A percentile compares a stretch with the other conserved stretches of the same genome.
Conservation (phyloP, 1,140 invertebrate species). For the Brachionus plicatilis region DNA sequence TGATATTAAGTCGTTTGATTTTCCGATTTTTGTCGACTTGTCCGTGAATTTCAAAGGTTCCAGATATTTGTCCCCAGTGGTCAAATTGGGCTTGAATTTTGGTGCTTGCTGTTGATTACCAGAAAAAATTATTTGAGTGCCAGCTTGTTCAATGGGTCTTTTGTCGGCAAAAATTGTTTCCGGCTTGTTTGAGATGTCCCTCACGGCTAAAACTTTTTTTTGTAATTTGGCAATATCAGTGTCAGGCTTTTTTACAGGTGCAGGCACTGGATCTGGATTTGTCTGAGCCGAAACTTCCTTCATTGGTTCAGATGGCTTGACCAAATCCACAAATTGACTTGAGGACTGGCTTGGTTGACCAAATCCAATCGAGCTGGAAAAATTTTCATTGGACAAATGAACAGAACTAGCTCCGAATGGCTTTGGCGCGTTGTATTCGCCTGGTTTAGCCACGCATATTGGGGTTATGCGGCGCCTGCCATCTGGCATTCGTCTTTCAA, state of each 20-base stretch:
- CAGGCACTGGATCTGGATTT: background rate
- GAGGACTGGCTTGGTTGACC: conserved; percentile 59
- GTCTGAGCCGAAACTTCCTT: background rate
- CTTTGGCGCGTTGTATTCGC: conserved; percentile 36
- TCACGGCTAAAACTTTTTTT: background rate
- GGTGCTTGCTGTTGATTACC: conserved; percentile 61
- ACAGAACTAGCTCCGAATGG: conserved; percentile 45
- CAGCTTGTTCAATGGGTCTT: background rate
- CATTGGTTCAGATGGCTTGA: background rate
- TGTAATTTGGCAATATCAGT: background rate
- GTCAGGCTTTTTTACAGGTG: background rate
- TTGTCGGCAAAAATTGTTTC: background rate
- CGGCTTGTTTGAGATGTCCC: background rate
- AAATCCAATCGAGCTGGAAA: background rate
- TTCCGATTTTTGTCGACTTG: background rate
- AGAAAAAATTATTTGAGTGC: conserved; percentile 43
- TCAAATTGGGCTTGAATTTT: conserved; percentile 42
- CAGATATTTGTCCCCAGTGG: background rate
- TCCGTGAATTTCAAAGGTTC: background rate
- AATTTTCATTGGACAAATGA: background rate
- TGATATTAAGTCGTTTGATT: background rate
- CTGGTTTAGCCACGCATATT: conserved; percentile 67
- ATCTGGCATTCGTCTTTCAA: conserved; percentile 85
- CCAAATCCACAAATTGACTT: conserved; percentile 50
- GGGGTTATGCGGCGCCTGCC: conserved; percentile 89